Evolutionary conservation across 2,797 vertebrate species (phyloP).

Genomic region (Acrocephalus scirpaceus): DNA sequence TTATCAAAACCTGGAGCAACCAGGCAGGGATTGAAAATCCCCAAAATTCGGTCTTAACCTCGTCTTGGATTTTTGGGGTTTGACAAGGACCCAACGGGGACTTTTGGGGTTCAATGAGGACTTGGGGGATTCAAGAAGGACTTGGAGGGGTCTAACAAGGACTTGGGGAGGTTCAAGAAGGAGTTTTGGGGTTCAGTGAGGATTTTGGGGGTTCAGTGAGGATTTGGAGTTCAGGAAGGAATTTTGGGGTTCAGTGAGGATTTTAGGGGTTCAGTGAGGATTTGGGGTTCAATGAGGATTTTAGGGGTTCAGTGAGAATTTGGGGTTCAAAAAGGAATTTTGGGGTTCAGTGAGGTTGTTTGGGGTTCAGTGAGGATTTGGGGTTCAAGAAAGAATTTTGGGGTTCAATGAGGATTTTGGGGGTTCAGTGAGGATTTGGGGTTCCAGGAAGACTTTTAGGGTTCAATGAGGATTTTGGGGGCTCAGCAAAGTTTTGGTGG

Average conservation of each 20-base stretch:
- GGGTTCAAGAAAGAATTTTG: not conserved
- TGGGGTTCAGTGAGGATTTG: too few species aligned
- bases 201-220: too few species aligned
- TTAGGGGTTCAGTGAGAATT: too few species aligned
- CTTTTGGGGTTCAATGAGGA: too few species aligned
- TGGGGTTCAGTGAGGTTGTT: too few species aligned
- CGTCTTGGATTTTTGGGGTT: rapidly evolving
- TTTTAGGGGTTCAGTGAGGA: not conserved
- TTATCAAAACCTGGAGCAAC: not conserved
- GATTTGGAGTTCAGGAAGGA: too few species aligned
- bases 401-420: not conserved
- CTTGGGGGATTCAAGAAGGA: not conserved
- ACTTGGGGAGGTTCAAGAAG: too few species aligned
- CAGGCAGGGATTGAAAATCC: not conserved
- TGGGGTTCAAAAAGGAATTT: too few species aligned
- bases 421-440: too few species aligned
- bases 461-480: not conserved
- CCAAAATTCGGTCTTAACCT: rapidly evolving
- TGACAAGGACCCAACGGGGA: rapidly evolving
- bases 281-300: not conserved
- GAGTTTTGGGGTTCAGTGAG: not conserved
- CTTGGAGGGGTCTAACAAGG: too few species aligned
- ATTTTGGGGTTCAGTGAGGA: not conserved
- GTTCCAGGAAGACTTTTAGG: not conserved
- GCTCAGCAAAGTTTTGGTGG: too few species aligned